A percentile compares a stretch with the other conserved stretches of the same genome.
phyloP scores from a whole-genome alignment of 30 jellyfish, hydroid and myxozoan species.

The Aurelia coerulea region DNA sequence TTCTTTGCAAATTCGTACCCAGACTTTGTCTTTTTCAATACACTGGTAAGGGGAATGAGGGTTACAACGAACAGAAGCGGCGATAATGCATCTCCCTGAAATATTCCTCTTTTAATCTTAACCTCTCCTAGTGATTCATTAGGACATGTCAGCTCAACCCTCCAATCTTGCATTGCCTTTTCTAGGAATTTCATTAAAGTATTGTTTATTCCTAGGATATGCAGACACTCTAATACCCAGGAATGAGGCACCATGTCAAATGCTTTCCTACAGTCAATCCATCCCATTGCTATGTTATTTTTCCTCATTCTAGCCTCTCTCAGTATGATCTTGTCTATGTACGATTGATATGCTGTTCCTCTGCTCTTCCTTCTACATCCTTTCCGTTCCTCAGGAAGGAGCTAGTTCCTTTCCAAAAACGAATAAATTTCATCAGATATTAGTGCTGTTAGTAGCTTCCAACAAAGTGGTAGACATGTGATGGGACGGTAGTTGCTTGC shows the following conservation, averaged over 20 bases:
- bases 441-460: constrained; percentile 30
- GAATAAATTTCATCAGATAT: constrained; percentile 7
- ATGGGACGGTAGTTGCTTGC: constrained; percentile 49
- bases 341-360: constrained; percentile 24
- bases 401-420: background rate
- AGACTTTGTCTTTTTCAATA: background rate
- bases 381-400: constrained; percentile 31
- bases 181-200: no score
- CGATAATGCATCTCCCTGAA: no score
- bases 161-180: no score
- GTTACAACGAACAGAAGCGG: no score
- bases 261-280: constrained; percentile 43
- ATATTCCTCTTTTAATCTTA: no score
- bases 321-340: constrained; percentile 29
- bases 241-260: constrained; percentile 37
- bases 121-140: no score
- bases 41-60: no score
- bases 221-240: constrained; percentile 3
- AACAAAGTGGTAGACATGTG: constrained; percentile 25
- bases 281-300: background rate
- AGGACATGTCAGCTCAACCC: no score
- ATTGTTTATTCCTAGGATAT: no score
- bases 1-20: background rate
- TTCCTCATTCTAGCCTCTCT: constrained; percentile 15
- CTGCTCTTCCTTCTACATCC: background rate